Conservation (phyloP, 2,888 invertebrate genomes). For the Bellardia pandia region DNA sequence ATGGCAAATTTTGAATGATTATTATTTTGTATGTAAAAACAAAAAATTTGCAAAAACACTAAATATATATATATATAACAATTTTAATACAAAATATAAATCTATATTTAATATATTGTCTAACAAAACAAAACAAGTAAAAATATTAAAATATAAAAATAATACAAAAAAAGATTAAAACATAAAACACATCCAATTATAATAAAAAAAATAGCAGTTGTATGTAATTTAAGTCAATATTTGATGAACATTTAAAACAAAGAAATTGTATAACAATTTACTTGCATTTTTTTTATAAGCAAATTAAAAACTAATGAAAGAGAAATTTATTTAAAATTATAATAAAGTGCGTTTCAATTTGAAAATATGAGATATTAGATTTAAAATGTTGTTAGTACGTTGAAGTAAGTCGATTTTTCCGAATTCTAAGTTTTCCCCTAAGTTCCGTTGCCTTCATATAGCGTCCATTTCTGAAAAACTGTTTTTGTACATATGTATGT, state of each 20-base stretch:
- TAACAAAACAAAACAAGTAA: slow-evolving; percentile 46
- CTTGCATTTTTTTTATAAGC: slow-evolving; percentile 72
- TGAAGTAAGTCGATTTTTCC: too few relatives aligned
- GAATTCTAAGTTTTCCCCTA: too few relatives aligned
- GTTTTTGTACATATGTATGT: too few relatives aligned
- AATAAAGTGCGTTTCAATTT: slow-evolving; percentile 3
- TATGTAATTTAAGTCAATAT: slow-evolving; percentile 59
- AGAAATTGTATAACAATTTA: slow-evolving; percentile 73
- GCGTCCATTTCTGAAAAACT: too few relatives aligned
- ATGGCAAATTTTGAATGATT: slow-evolving; percentile 27
- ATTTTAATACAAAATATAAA: slow-evolving; percentile 55
- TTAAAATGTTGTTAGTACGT: too few relatives aligned
- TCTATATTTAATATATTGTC: slow-evolving; percentile 58
- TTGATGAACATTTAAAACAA: slow-evolving; percentile 53
- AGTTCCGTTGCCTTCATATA: too few relatives aligned
- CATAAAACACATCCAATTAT: not conserved
- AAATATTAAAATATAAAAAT: not conserved
- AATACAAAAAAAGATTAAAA: slow-evolving; percentile 30
- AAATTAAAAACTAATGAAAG: slow-evolving; percentile 50
- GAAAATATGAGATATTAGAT: too few relatives aligned
- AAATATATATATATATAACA: slow-evolving; percentile 53
- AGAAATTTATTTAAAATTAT: slow-evolving; percentile 26
- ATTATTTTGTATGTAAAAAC: slow-evolving; percentile 50
- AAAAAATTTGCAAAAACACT: slow-evolving; percentile 4
- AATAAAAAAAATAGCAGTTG: slow-evolving; percentile 22